Conservation (phyloP, 1,140 invertebrate species). For the Limonius californicus region DNA sequence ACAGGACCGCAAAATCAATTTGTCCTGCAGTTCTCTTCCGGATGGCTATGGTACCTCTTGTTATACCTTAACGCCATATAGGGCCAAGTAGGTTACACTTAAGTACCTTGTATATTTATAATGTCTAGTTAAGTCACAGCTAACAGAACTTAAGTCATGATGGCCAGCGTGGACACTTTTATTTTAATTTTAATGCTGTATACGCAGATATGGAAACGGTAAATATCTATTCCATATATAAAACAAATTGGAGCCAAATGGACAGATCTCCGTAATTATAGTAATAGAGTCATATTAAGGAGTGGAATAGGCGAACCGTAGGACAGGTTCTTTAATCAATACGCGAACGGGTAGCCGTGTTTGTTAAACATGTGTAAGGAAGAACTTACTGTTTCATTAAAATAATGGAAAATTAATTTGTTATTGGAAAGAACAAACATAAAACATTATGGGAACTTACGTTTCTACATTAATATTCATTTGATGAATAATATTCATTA, state of each 20-base stretch:
- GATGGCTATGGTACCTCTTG: conserved; percentile 12
- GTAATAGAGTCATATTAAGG: not conserved
- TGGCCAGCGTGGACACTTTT: not conserved
- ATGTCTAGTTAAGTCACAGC: conserved; percentile 2
- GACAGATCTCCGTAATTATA: not conserved
- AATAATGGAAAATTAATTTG: too few species aligned
- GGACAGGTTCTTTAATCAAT: too few species aligned
- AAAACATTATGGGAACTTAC: too few species aligned
- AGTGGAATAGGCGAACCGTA: not conserved
- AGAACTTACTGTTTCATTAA: too few species aligned
- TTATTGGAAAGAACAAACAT: too few species aligned
- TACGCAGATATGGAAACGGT: conserved; percentile 1
- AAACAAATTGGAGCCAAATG: not conserved
- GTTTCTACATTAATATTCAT: too few species aligned
- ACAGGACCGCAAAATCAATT: conserved; percentile 14
- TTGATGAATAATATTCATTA: too few species aligned
- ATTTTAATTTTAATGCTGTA: not conserved
- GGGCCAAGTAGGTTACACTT: conserved; percentile 8
- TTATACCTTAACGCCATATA: conserved; percentile 10
- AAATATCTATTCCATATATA: not conserved
- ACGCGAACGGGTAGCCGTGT: too few species aligned
- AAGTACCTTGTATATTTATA: conserved; percentile 11
- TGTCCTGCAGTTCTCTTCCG: conserved; percentile 11
- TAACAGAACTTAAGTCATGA: conserved; percentile 8
- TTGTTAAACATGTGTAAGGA: too few species aligned